Evolutionary conservation across 2,888 invertebrate genomes (phyloP).

Genomic region (Tupiocoris notatus): DNA sequence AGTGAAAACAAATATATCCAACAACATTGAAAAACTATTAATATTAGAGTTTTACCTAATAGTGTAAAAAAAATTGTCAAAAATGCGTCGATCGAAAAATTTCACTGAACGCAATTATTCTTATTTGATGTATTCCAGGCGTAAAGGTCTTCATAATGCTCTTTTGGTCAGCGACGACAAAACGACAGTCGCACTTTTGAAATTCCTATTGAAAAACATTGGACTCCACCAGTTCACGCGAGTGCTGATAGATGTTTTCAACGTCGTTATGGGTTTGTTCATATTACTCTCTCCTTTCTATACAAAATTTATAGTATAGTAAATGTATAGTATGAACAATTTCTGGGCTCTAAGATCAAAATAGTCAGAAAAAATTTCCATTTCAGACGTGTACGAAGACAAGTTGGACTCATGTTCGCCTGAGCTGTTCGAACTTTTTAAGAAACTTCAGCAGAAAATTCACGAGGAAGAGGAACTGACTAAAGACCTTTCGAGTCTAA

Average conservation of each 20-base stretch:
- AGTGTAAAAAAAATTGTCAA: too few relatives aligned
- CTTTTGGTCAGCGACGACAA: slow-evolving; percentile 66
- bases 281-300: too few relatives aligned
- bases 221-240: slow-evolving; percentile 73
- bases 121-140: too few relatives aligned
- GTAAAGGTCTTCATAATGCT: slow-evolving; percentile 74
- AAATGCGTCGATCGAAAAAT: too few relatives aligned
- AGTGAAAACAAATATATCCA: too few relatives aligned
- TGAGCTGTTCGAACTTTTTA: slow-evolving; percentile 63
- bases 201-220: slow-evolving; percentile 73
- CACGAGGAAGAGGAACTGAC: slow-evolving; percentile 68
- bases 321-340: too few relatives aligned
- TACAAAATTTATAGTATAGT: too few relatives aligned
- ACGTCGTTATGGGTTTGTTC: slow-evolving; percentile 65
- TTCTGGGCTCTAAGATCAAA: too few relatives aligned
- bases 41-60: too few relatives aligned
- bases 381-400: slow-evolving; percentile 66
- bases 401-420: slow-evolving; percentile 64
- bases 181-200: slow-evolving; percentile 65
- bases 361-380: too few relatives aligned
- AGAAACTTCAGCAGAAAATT: slow-evolving; percentile 62
- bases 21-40: too few relatives aligned
- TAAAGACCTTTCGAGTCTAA: slow-evolving; percentile 63
- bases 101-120: too few relatives aligned
- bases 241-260: slow-evolving; percentile 70